phyloP scores from a whole-genome alignment of 2,113 vertebrate species.

The Garra rufa region DNA sequence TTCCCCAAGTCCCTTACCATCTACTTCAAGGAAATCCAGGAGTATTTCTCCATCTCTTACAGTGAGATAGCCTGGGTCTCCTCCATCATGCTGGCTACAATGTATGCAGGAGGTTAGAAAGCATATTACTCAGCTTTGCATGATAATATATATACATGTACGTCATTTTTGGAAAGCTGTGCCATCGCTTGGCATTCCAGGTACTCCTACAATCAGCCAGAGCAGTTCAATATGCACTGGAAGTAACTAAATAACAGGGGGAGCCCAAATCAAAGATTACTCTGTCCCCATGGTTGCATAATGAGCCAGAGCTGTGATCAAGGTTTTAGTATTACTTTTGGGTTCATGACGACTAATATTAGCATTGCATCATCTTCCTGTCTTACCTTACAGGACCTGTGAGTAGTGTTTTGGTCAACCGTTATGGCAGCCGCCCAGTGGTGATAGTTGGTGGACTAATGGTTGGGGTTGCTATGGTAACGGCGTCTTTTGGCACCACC shows the following conservation, averaged over 20 bases:
- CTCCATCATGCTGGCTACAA: slow-evolving; percentile 82
- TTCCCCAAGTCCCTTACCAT: slow-evolving; percentile 84
- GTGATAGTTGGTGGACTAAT: slow-evolving; percentile 81
- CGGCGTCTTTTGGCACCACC: slow-evolving; percentile 78
- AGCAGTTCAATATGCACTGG: background rate
- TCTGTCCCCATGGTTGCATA: slow-evolving; percentile 7
- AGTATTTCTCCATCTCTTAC: slow-evolving; percentile 85
- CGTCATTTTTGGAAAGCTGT: background rate
- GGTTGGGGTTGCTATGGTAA: slow-evolving; percentile 76
- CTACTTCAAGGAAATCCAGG: slow-evolving; percentile 88
- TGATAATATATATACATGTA: background rate
- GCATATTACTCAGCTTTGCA: background rate
- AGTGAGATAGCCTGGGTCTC: slow-evolving; percentile 81
- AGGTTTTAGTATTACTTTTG: background rate
- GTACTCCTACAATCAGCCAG: background rate
- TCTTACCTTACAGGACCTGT: slow-evolving; percentile 74
- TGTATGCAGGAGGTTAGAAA: slow-evolving; percentile 80
- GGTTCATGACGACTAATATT: background rate
- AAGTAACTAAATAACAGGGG: slow-evolving; percentile 16
- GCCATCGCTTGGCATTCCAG: background rate
- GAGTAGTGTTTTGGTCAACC: slow-evolving; percentile 82
- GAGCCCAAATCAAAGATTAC: slow-evolving; percentile 10
- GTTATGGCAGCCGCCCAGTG: slow-evolving; percentile 83
- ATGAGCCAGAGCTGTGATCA: background rate
- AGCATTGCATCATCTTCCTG: background rate